Conservation (phyloP, 2,797 vertebrate species). For the Poeciliopsis paucimaculata region DNA sequence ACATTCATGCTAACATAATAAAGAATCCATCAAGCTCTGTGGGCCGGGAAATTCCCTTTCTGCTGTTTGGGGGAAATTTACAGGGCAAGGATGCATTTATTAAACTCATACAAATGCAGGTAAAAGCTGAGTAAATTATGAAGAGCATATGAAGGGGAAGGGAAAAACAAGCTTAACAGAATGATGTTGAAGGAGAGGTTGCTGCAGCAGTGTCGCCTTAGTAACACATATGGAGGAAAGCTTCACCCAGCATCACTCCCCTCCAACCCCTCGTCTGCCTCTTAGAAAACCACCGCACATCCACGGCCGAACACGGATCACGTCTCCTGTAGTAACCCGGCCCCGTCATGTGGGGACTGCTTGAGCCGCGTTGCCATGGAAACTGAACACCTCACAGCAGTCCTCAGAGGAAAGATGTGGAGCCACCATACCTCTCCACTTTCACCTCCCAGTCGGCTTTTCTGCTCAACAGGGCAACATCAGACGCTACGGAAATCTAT, state of each 20-base stretch:
- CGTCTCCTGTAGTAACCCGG: constrained; percentile 62
- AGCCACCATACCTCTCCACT: constrained; percentile 70
- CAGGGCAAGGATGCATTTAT: constrained; percentile 58
- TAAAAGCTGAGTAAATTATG: constrained; percentile 28
- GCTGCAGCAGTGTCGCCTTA: constrained; percentile 53
- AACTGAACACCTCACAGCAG: constrained; percentile 75
- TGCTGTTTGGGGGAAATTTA: constrained; percentile 66
- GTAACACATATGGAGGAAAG: constrained; percentile 61
- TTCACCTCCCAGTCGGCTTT: constrained; percentile 64
- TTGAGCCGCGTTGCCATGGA: constrained; percentile 75
- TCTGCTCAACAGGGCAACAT: constrained; percentile 32
- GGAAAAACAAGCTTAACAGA: neutral
- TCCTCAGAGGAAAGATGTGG: constrained; percentile 57
- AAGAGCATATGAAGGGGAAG: neutral
- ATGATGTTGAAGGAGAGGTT: constrained; percentile 19
- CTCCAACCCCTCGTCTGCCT: neutral
- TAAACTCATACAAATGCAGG: constrained; percentile 63
- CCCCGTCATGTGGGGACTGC: constrained; percentile 44
- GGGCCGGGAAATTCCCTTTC: constrained; percentile 57
- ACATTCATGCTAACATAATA: constrained; percentile 79
- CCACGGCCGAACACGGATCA: constrained; percentile 33
- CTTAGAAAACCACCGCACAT: constrained; percentile 27
- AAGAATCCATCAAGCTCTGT: constrained; percentile 71
- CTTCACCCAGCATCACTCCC: constrained; percentile 40
- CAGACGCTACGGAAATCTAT: constrained; percentile 14